Conservation (phyloP, 2,797 vertebrate species). For the Prunella strophiata region DNA sequence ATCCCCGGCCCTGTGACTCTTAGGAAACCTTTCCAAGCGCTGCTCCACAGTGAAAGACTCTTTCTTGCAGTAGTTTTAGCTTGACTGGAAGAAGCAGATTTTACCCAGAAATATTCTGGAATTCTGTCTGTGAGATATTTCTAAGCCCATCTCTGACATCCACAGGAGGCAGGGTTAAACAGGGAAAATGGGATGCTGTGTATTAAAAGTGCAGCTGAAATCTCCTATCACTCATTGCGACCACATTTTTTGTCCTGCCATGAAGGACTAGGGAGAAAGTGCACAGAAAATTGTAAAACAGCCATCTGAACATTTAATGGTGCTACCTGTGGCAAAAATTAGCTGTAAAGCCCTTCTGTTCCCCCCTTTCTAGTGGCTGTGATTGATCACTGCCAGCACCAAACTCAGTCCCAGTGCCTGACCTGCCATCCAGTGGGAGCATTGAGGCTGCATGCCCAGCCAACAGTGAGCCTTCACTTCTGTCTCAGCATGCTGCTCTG, state of each 20-base stretch:
- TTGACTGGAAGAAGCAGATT: not conserved
- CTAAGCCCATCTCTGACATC: not conserved
- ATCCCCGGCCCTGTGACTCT: not conserved
- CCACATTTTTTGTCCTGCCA: accelerated
- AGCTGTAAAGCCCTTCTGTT: not conserved
- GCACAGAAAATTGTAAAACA: not conserved
- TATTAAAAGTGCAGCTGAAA: not conserved
- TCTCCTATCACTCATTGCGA: not conserved
- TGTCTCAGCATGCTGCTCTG: not conserved
- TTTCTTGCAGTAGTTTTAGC: not conserved
- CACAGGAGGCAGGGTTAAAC: not conserved
- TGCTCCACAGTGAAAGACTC: not conserved
- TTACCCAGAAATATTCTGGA: not conserved
- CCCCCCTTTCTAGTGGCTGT: not conserved
- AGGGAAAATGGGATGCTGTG: not conserved
- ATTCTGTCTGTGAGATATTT: not conserved
- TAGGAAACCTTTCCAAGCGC: not conserved
- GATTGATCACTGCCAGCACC: not conserved
- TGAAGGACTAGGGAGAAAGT: not conserved
- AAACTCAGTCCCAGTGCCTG: not conserved
- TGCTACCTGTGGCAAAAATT: not conserved
- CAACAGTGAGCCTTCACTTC: not conserved
- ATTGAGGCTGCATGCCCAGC: accelerated
- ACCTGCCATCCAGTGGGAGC: not conserved
- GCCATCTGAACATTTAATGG: not conserved